Evolutionary conservation across 2,888 invertebrate genomes (phyloP), one percentile per base, ranked within the genome.

Genomic region (Dusona sp.): DNA sequence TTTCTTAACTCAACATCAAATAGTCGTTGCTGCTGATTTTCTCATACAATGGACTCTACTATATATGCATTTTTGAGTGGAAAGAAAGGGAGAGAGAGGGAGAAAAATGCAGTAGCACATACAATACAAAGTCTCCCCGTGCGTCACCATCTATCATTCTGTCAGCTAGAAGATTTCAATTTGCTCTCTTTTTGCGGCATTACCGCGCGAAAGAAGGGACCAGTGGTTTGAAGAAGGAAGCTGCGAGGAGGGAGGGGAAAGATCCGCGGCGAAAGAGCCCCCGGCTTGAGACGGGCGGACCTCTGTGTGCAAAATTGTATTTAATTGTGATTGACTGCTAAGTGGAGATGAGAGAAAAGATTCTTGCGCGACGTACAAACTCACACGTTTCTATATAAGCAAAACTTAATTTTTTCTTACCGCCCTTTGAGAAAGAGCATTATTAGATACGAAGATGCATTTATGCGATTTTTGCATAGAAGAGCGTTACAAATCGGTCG

Each of bases 241-340:
- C 38, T n/a, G 54, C 19, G 57, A 54, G 33, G 70, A 36, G 70
- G 36, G 19, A 9, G 48, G 2, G 45, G 54, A 25, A 38, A 79
- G 36, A 57, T 45, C 65, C 64, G 57, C 73, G 74, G 48, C 68
- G 74, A 70, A 68, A 73, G 78, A 72, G 85, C 79, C 82, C 78
- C 82, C 61, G 78, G 73, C 74, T 77, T 82, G 80, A 65, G 42
- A 68, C 74, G 74, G 74, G 83, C 67, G 74, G 45, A 77, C 68
- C 73, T 70, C 73, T 89, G 87, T 91, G 91, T 89, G 92, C 92
- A 93, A 93, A 93, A 93, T 93, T 93, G 92, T 93, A 93, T 93
- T 93, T 93, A 93, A 93, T 93, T 93, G 93, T 93, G 93, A 93
- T 93, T 93, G 93, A 93, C 93, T 92, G 93, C 92, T 91, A 91